These are phyloP conservation scores for Thysanoteuthis rhombus DNA, from an alignment of 2,888 invertebrate genomes.

Conservation along the genomic window DNA sequence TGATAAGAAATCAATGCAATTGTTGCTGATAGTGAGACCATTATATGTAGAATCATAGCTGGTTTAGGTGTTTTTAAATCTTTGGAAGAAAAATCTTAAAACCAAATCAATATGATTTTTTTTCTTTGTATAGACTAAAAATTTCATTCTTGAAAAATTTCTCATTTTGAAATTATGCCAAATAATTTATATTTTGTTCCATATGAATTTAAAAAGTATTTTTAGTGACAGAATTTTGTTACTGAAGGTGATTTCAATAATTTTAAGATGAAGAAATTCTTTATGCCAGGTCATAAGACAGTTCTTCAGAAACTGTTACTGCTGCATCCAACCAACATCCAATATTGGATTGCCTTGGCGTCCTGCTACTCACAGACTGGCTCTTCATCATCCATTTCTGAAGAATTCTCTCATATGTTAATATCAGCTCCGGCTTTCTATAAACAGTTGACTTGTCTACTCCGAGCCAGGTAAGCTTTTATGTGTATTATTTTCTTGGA, in stretches of 20 bases:
- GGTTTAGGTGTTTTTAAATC: too few relatives aligned
- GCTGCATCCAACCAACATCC: constrained; percentile 41
- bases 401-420: background rate
- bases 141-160: too few relatives aligned
- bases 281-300: constrained; percentile 39
- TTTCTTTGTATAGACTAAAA: too few relatives aligned
- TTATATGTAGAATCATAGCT: too few relatives aligned
- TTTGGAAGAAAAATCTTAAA: too few relatives aligned
- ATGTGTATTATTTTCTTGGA: background rate
- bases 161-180: too few relatives aligned
- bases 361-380: constrained; percentile 34
- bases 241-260: background rate
- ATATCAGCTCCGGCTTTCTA: background rate
- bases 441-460: constrained; percentile 40
- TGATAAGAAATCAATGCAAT: too few relatives aligned
- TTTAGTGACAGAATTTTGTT: too few relatives aligned
- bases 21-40: too few relatives aligned
- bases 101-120: too few relatives aligned
- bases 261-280: background rate
- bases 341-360: constrained; percentile 45
- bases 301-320: constrained; percentile 42
- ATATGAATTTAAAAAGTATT: too few relatives aligned
- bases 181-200: too few relatives aligned
- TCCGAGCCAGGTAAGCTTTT: constrained; percentile 41
- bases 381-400: background rate